phyloP scores from a whole-genome alignment of 2,113 vertebrate species.

The Meleagris gallopavo region DNA sequence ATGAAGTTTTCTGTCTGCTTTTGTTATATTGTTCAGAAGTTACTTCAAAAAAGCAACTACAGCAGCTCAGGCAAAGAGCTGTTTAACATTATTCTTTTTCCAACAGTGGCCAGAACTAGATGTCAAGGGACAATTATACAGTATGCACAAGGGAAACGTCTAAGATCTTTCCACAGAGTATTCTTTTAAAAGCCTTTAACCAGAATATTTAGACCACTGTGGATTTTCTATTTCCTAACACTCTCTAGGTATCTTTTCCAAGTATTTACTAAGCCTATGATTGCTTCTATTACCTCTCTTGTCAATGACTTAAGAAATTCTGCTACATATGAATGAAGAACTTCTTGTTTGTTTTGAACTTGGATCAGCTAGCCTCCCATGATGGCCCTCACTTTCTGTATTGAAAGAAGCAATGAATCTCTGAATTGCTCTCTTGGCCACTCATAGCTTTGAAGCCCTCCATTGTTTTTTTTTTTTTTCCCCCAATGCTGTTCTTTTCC shows the following conservation, averaged over 20 bases:
- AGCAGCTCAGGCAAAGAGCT: neutral
- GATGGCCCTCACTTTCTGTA: neutral
- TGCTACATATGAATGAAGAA: neutral
- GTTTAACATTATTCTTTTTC: neutral
- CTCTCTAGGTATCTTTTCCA: neutral
- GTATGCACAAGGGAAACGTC: neutral
- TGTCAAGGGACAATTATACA: neutral
- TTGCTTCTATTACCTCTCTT: neutral
- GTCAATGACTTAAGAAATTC: neutral
- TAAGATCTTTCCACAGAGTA: neutral
- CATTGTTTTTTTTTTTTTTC: neutral
- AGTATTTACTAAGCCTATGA: neutral
- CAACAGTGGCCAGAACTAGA: neutral
- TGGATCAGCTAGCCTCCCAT: neutral
- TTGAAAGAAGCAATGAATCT: neutral
- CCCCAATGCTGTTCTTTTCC: neutral
- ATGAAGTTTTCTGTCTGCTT: neutral
- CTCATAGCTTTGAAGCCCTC: neutral
- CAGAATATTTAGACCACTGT: neutral
- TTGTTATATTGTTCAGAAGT: neutral
- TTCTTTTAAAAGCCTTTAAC: neutral
- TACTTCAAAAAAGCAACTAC: neutral
- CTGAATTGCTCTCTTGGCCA: neutral
- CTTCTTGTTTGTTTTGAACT: slow-evolving; percentile 27
- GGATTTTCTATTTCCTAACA: neutral